Evolutionary conservation across 2,797 vertebrate genomes (phyloP).

Genomic region (Gymnothorax reevesii): DNA sequence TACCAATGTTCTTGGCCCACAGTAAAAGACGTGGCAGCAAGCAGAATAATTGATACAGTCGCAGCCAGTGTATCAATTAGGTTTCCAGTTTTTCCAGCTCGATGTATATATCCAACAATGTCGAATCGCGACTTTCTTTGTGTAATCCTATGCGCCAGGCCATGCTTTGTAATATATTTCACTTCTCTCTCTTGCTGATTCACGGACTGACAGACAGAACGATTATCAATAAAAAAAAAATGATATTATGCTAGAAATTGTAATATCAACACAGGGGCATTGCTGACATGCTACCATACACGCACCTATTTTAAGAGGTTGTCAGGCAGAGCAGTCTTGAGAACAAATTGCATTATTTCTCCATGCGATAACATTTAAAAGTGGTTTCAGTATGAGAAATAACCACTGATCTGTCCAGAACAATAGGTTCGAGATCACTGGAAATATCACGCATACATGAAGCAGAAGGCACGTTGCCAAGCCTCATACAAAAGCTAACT

Average conservation of each 20-base stretch:
- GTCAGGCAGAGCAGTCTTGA: conserved; percentile 1
- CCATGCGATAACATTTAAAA: neutral
- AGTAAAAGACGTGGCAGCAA: no score
- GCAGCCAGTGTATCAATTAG: no score
- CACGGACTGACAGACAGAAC: neutral
- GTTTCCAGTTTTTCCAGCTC: no score
- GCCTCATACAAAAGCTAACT: neutral
- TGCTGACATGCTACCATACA: neutral
- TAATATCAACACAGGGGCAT: no score
- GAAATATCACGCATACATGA: neutral
- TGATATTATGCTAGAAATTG: neutral
- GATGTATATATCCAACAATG: no score
- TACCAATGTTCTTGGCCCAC: no score
- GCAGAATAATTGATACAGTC: no score
- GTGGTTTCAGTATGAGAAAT: conserved; percentile 3
- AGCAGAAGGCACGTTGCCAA: neutral
- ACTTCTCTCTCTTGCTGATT: neutral
- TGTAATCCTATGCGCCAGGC: neutral
- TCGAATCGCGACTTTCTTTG: no score
- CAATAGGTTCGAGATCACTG: no score
- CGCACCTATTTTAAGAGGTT: neutral
- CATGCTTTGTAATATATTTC: neutral
- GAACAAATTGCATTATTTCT: neutral
- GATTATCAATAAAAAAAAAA: no score
- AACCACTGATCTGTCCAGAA: neutral